Base-by-base conservation (phyloP, 2,888 invertebrate genomes). In the Zelleria hepariella region DNA sequence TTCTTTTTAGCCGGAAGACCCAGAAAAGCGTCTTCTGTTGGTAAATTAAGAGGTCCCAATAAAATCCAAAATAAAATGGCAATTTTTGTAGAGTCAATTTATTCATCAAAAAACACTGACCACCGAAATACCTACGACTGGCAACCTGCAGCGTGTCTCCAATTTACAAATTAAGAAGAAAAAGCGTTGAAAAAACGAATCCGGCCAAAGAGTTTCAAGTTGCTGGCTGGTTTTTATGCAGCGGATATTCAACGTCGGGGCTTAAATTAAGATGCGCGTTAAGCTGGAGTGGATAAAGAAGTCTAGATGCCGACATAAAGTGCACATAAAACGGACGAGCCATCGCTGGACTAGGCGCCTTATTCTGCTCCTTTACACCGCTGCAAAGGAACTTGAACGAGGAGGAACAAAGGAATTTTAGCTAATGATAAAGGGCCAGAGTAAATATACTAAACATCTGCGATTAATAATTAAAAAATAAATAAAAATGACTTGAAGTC, bases 301-400 rank as follows among this genome's bases (percentile, higher is more conserved):
- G 79, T 79, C 75, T 74, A 74, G 77, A 73, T 80, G 77, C 72
- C 74, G 72, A 78, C 75, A 80, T 84, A 82, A 84, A 85, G 79
- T 77, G 80, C 78, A 77, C 82, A 82, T 86, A 85, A 86, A 86
- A 74, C 73, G 79, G 75, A 78, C 80, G 78, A 80, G 73, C 73
- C 75, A 70, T 68, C 73, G 73, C 74, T 70, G 70, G 68, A 73
- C 80, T 71, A 75, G 72, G 78, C 74, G 47, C 18, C 53, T 10
- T 42, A 42, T 42, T 42, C 32, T 42, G 32, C 15, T 42, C 2
- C 15, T 10, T 42, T 42, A 42, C 32, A 42, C 15, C 32, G 32
- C 10, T 42, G 32, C 10, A 42, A 42, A 42, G 10, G 15, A 15
- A 15, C n/a, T n/a, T n/a, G n/a, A n/a, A n/a, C n/a, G n/a, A n/a